Base-by-base conservation (phyloP, 2,113 vertebrate species). In the Heteronetta atricapilla region DNA sequence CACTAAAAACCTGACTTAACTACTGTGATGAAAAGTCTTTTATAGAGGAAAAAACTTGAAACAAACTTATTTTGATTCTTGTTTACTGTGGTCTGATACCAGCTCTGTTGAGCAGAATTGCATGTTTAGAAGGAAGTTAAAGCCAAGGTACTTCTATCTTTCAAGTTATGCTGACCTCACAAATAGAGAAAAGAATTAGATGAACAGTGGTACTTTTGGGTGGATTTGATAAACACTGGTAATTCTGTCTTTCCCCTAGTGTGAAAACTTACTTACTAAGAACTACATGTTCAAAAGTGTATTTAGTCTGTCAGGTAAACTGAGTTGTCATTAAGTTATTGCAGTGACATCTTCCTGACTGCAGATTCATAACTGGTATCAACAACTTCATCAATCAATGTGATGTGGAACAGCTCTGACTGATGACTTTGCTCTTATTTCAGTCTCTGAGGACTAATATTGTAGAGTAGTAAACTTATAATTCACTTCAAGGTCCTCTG, bases 101-200 rank as follows among this genome's bases (percentile, higher is more conserved):
- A 2, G 22, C 68, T 28, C 4, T 83, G 86, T 34, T 53, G 42
- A 62, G 48, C 29, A 75, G 38, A 78, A 33, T 8, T 68, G 53
- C 14, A 31, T 0, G 22, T 69, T 63, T 33, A 63, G 29, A 81
- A 60, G 67, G 29, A 60, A 75, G 7, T 86, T 53, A 81, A 92
- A 75, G 22, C 25, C 5, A 2, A 0, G 0, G 10, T 6, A 18
- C 72, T 79, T 73, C 6, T 72, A 0, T 60, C 15, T 76, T 79
- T 72, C 44, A 60, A 25, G 6, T 86, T 87, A 40, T 10, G 3
- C 16, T 83, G 33, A 26, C 33, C 19, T 60, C 55, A n/a, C 5
- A 85, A 64, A 34, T n/a, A 3, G 13, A 60, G 34, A 52, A 79
- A 14, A 55, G 0, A 82, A 48, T 48, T 64, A 63, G 66, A 3